Conservation (phyloP, 2,797 vertebrate genomes). For the Psittacula derbiana region DNA sequence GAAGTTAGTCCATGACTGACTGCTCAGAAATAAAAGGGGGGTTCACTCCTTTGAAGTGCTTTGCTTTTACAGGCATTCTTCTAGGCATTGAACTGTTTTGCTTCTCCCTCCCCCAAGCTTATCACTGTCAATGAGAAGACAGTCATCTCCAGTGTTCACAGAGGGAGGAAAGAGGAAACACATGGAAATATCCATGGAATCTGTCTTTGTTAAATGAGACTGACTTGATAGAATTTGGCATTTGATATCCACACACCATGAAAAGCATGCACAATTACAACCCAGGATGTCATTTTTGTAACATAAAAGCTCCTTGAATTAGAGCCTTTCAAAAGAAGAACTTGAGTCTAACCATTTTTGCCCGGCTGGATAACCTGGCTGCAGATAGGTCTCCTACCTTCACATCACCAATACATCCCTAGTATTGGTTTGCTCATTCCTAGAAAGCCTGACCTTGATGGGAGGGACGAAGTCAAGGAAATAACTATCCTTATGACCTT, state of each 20-base stretch:
- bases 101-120: conserved; percentile 20
- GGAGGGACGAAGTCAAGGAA: neutral
- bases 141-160: conserved; percentile 26
- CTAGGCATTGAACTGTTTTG: neutral
- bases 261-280: conserved; percentile 1
- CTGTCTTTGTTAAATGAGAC: conserved; percentile 14
- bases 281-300: neutral
- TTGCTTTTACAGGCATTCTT: conserved; percentile 38
- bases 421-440: neutral
- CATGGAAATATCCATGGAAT: conserved; percentile 69
- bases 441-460: neutral
- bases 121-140: neutral
- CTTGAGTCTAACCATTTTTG: neutral
- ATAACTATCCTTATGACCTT: neutral
- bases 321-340: neutral
- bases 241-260: neutral
- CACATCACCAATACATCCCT: neutral
- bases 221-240: conserved; percentile 52
- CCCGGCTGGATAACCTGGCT: neutral
- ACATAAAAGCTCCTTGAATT: conserved; percentile 11
- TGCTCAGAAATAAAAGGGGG: neutral
- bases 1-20: neutral
- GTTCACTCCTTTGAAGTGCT: conserved; percentile 22
- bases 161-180: neutral
- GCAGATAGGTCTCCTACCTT: neutral